A percentile compares a stretch with the other conserved stretches of the same genome.
Evolutionary conservation across 2,797 vertebrate genomes (phyloP).

Genomic region (Sebastes umbrosus): DNA sequence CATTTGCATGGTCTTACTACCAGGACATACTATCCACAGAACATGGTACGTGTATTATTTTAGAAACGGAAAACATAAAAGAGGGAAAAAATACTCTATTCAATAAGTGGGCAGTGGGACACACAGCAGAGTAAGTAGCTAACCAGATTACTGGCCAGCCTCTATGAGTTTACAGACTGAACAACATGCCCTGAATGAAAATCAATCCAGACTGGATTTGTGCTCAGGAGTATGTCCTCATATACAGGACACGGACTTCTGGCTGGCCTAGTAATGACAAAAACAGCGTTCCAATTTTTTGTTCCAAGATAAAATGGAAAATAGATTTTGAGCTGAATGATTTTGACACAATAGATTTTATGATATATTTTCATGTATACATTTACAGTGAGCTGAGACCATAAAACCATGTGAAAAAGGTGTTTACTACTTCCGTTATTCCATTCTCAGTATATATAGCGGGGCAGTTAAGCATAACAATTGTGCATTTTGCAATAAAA

Average conservation of each 20-base stretch:
- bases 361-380: not conserved
- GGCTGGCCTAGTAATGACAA: not conserved
- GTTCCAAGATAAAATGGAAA: not conserved
- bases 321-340: not conserved
- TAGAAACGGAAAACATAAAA: not conserved
- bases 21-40: not conserved
- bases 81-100: not conserved
- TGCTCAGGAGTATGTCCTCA: not conserved
- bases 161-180: conserved; percentile 14
- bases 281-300: not conserved
- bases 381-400: not conserved
- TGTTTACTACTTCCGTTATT: too few species aligned
- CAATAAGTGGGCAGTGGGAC: not conserved
- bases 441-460: too few species aligned
- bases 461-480: too few species aligned
- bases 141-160: conserved; percentile 25
- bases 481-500: too few species aligned
- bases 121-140: conserved; percentile 8
- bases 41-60: not conserved
- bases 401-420: not conserved
- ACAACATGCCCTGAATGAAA: conserved; percentile 16
- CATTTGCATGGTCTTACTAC: conserved; percentile 6
- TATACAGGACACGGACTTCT: not conserved
- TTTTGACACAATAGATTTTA: not conserved
- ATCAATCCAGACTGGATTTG: conserved; percentile 18